Base-by-base conservation (phyloP, 1,140 invertebrate genomes). In the Scaptomyza graminum region DNA sequence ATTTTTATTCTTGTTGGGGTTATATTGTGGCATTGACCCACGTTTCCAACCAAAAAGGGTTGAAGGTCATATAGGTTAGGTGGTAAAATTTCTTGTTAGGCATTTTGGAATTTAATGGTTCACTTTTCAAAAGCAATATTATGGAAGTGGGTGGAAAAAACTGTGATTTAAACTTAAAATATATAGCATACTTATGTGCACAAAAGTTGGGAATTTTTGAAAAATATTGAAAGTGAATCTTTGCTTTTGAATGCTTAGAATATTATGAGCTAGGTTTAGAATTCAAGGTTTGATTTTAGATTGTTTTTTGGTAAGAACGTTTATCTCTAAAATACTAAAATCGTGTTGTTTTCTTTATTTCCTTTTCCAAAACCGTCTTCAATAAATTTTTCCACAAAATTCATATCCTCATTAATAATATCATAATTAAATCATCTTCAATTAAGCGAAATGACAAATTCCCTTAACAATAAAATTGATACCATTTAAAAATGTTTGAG, bases 1-100 rank as follows among this genome's bases (percentile, higher is more conserved):
- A 22, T 22, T 22, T 22, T 22, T 22, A 22, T 22, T 54, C 60
- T 66, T 54, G 41, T 44, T 69, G 47, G 73, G 67, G 60, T 65
- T 71, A 75, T 44, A 39, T 49, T 13, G 46, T 75, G 75, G 46
- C 73, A 72, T 72, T 78, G 68, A 67, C 67, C 66, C 61, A 71
- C 52, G 51, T 47, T 46, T 12, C 18, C 41, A 52, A 11, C 9
- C 6, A 7, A 39, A 39, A 52, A 37, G 56, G 72, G 61, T 61
- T 76, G 59, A 76, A 69, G 70, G 64, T 60, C 74, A 49, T 60
- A 12, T 18, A 44, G 49, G 41, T 57, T 71, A n/a, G 43, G 39
- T 50, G 31, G 31, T 34, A 9, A 34, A 9, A 9, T 3, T 34
- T 7, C 31, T 34, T 16, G 13, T 18, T 37, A 22, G 5, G 13